Evolutionary conservation across 2,113 vertebrate species (phyloP), one percentile per base, ranked within the genome.

Genomic region (Pomatorhinus ruficollis): DNA sequence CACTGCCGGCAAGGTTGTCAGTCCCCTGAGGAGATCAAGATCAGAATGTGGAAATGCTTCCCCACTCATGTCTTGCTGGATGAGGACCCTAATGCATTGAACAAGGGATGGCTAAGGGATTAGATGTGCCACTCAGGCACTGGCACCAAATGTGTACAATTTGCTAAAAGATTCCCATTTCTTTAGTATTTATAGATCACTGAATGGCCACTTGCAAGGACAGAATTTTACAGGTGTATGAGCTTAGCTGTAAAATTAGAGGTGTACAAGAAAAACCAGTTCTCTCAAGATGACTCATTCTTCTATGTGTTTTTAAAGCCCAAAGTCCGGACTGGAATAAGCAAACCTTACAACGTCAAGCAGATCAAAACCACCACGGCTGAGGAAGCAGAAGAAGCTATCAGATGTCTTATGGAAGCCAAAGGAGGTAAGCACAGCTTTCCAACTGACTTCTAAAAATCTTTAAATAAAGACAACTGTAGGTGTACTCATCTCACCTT

Each of bases 341-440:
- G 98, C 70, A 98, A 98, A 80, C 98, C 98, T 31, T 98, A 98
- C 57, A 98, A 98, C 0, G 98, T 98, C 68, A 98, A 98, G 91
- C 98, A 98, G 94, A 98, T 98, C 97, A 98, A 98, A 96, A 98
- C 98, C 15, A 98, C 98, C 63, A 98, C 98, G 15, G 97, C 98
- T 17, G 94, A 97, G 92, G 98, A 98, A 97, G 98, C 98, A 9
- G 98, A 98, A 93, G 97, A 97, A 91, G 98, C 98, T 3, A 98
- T 98, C 80, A 96, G 98, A 35, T 98, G 97, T 93, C 97, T 98
- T 40, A 98, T 98, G 97, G 98, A 98, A 93, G 97, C 96, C 57
- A 94, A 96, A 92, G 97, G 96, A 96, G 98, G 98, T 98, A 47
- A 96, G 96, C 49, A 20, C n/a, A 76, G 47, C 18, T 53, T 68